These are phyloP conservation scores for Halyomorpha halys DNA, from an alignment of 1,140 invertebrate species.

Conservation along the genomic window DNA sequence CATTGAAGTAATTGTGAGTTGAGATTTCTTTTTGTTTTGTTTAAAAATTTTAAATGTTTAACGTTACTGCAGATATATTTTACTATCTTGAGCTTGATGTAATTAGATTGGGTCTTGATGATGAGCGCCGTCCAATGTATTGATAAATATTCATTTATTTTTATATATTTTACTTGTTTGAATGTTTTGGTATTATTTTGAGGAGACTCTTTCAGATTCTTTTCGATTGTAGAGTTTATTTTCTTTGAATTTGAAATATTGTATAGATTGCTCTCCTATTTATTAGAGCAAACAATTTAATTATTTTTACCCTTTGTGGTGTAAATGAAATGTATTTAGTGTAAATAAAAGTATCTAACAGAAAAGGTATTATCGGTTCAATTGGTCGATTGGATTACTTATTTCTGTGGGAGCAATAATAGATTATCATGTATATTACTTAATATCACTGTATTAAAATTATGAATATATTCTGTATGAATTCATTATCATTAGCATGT, in stretches of 20 bases:
- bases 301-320: neutral
- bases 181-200: no score
- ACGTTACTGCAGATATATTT: slow-evolving; percentile 1
- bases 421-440: no score
- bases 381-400: no score
- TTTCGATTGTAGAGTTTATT: neutral
- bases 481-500: no score
- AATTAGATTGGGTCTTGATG: neutral
- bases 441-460: no score
- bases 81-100: slow-evolving; percentile 8
- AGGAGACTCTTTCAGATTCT: neutral
- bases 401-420: slow-evolving; percentile 4
- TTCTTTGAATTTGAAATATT: neutral
- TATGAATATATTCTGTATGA: no score
- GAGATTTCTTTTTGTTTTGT: slow-evolving; percentile 5
- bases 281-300: neutral
- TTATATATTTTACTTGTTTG: neutral
- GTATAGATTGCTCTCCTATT: neutral
- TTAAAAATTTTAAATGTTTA: slow-evolving; percentile 9
- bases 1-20: neutral
- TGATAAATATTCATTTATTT: slow-evolving; percentile 1
- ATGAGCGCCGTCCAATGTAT: neutral
- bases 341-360: neutral
- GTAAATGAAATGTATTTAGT: slow-evolving; percentile 7
- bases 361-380: neutral